A percentile compares a stretch with the other conserved stretches of the same genome.
phyloP scores from a whole-genome alignment of 1,140 invertebrate genomes.

The Cyrtorhinus lividipennis region DNA sequence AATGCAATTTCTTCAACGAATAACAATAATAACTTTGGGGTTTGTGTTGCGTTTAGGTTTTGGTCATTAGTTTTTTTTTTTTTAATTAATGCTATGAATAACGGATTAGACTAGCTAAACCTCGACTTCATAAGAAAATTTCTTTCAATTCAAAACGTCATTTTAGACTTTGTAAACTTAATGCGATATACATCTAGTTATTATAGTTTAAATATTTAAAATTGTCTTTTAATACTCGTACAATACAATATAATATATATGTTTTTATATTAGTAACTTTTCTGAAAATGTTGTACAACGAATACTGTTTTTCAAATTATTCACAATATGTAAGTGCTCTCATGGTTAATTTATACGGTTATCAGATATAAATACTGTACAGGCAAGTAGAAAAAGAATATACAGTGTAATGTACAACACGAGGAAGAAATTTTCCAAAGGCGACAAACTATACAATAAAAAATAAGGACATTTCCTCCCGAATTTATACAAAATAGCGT shows the following conservation, averaged over 20 bases:
- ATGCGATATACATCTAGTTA: constrained; percentile 18
- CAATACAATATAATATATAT: constrained; percentile 14
- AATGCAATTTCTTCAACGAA: neutral
- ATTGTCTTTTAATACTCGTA: constrained; percentile 17
- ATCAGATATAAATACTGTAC: constrained; percentile 13
- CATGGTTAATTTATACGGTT: neutral
- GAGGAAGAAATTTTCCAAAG: constrained; percentile 4
- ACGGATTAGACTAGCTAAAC: constrained; percentile 10
- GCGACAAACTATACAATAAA: constrained; percentile 17
- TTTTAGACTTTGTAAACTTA: constrained; percentile 19
- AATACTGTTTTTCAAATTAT: constrained; percentile 16
- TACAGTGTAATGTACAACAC: constrained; percentile 6
- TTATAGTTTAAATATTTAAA: constrained; percentile 17
- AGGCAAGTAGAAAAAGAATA: constrained; percentile 14
- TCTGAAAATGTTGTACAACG: constrained; percentile 14
- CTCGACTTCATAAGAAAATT: neutral
- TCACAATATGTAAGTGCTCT: constrained; percentile 17
- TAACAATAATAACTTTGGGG: neutral
- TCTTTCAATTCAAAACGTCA: neutral
- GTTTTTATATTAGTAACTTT: constrained; percentile 21
- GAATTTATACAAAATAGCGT: constrained; percentile 15
- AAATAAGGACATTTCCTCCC: constrained; percentile 18
- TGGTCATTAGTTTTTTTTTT: neutral
- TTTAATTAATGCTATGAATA: neutral
- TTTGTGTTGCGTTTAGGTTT: neutral